Percentiles rank a stretch among this genome's conserved stretches.
These are phyloP conservation scores for Megaustenia siamemsis DNA, from an alignment of 2,888 invertebrate genomes.

Conservation along the genomic window DNA sequence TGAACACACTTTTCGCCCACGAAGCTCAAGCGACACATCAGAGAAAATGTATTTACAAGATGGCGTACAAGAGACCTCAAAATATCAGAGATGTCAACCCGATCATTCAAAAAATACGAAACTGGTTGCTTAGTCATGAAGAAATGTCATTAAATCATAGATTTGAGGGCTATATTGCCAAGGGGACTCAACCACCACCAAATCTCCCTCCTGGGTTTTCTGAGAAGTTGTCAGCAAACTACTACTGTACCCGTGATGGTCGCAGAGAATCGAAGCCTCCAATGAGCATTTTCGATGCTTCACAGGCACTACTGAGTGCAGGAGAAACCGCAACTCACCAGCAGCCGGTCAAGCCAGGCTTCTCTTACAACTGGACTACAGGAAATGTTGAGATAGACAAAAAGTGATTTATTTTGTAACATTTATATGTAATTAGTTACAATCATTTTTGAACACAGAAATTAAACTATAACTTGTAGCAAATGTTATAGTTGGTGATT, in stretches of 20 bases:
- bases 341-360: conserved; percentile 51
- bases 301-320: conserved; percentile 46
- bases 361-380: conserved; percentile 50
- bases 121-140: conserved; percentile 52
- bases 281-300: conserved; percentile 74
- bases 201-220: conserved; percentile 89
- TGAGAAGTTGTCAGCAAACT: conserved; percentile 89
- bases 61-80: conserved; percentile 27
- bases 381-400: conserved; percentile 38
- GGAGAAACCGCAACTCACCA: conserved; percentile 13
- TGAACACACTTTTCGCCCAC: too few relatives aligned
- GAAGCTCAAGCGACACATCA: too few relatives aligned
- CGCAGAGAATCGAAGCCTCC: conserved; percentile 89
- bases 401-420: conserved; percentile 10
- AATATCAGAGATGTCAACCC: conserved; percentile 16
- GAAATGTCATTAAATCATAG: conserved; percentile 29
- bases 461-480: too few relatives aligned
- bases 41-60: conserved; percentile 32
- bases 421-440: too few relatives aligned
- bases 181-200: conserved; percentile 88
- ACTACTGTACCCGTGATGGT: conserved; percentile 91
- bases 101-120: conserved; percentile 24
- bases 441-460: too few relatives aligned
- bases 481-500: background rate
- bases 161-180: conserved; percentile 46